A percentile compares a stretch with the other conserved stretches of the same genome.
phyloP scores from a whole-genome alignment of 2,797 vertebrate genomes.

The Chelonia mydas region DNA sequence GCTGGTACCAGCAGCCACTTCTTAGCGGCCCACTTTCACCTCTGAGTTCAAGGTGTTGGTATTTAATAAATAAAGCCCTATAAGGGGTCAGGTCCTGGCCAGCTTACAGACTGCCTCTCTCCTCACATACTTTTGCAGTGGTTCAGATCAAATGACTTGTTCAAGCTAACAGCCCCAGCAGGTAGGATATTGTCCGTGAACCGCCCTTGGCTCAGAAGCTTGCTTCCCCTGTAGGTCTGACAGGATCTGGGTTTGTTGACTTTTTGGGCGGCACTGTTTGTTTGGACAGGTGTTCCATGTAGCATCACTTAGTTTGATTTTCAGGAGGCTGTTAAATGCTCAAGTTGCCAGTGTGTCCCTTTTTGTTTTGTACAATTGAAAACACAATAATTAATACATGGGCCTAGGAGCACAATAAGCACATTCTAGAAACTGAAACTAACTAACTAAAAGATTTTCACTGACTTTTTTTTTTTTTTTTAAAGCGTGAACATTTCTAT shows the following conservation, averaged over 20 bases:
- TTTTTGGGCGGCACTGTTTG: neutral
- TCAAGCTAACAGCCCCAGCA: neutral
- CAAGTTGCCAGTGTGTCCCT: neutral
- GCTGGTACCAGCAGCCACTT: too few relatives aligned
- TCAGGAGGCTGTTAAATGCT: neutral
- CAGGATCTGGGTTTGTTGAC: slow-evolving; percentile 26
- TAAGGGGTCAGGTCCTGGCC: neutral
- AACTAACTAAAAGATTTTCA: neutral
- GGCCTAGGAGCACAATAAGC: neutral
- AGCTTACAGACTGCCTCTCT: neutral
- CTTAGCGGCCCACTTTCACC: too few relatives aligned
- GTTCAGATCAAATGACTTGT: neutral
- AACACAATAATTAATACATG: neutral
- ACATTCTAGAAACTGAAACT: slow-evolving; percentile 4
- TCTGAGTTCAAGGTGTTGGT: neutral
- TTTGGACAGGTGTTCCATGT: slow-evolving; percentile 47
- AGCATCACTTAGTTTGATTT: neutral
- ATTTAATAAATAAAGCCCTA: neutral
- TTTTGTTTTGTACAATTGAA: slow-evolving; percentile 13
- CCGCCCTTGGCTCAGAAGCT: slow-evolving; percentile 13
- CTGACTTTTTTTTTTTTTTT: neutral
- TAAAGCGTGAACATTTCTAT: neutral
- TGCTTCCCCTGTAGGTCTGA: slow-evolving; percentile 7
- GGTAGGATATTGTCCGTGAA: slow-evolving; percentile 19
- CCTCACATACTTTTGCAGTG: neutral